Conservation (phyloP, 2,888 invertebrate genomes). For the Brachypalpus laphriformis region DNA sequence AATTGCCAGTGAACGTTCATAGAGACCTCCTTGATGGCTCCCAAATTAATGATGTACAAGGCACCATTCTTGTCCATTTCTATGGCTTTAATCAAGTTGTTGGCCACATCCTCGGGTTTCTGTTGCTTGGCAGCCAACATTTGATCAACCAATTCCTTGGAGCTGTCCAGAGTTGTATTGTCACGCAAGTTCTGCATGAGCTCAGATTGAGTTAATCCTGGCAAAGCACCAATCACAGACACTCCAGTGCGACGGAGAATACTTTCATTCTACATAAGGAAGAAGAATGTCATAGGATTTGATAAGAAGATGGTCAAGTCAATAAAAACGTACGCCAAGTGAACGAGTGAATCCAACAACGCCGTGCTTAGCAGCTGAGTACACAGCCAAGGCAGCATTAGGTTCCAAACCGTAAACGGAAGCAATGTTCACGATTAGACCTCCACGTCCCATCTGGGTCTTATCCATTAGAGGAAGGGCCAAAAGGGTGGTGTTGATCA, state of each 20-base stretch:
- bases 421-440: slow-evolving; percentile 80
- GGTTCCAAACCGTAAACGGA: slow-evolving; percentile 81
- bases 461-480: slow-evolving; percentile 80
- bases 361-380: slow-evolving; percentile 81
- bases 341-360: slow-evolving; percentile 81
- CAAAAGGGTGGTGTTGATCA: slow-evolving; percentile 79
- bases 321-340: slow-evolving; percentile 76
- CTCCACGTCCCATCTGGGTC: slow-evolving; percentile 79
- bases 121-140: slow-evolving; percentile 79
- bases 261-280: slow-evolving; percentile 75
- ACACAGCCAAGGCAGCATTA: slow-evolving; percentile 79
- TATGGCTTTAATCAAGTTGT: slow-evolving; percentile 77
- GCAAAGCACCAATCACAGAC: slow-evolving; percentile 79
- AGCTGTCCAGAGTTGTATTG: slow-evolving; percentile 78
- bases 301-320: neutral
- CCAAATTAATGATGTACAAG: slow-evolving; percentile 79
- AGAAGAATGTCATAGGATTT: neutral
- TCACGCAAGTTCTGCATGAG: slow-evolving; percentile 80
- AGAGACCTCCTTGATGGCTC: slow-evolving; percentile 78
- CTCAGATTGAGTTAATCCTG: slow-evolving; percentile 80
- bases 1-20: slow-evolving; percentile 78
- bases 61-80: slow-evolving; percentile 81
- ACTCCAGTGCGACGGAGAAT: slow-evolving; percentile 79
- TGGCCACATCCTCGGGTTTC: slow-evolving; percentile 80
- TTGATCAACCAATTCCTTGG: slow-evolving; percentile 77